These are phyloP conservation scores for Sebastes paucispinis DNA, from an alignment of 2,797 vertebrate genomes.

Conservation along the genomic window DNA sequence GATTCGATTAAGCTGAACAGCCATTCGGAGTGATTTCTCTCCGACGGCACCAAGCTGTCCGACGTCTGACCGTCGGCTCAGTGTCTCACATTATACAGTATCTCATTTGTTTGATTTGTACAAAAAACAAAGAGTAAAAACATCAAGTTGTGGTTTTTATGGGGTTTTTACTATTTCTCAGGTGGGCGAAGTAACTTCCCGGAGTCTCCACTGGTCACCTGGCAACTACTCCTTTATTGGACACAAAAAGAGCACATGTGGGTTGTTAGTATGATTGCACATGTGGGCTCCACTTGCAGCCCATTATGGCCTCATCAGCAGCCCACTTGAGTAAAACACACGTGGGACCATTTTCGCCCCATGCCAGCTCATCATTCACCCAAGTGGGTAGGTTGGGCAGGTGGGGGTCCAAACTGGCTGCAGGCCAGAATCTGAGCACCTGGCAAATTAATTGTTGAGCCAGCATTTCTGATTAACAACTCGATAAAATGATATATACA, in stretches of 20 bases:
- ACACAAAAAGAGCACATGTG: not conserved
- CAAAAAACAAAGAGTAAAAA: not conserved
- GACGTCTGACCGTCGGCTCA: no score
- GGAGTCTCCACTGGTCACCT: not conserved
- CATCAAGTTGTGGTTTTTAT: not conserved
- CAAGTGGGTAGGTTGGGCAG: slow-evolving; percentile 9
- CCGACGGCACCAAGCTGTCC: no score
- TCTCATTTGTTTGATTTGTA: not conserved
- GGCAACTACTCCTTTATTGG: not conserved
- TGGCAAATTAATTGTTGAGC: slow-evolving; percentile 38
- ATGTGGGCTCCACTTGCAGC: not conserved
- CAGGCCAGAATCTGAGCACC: slow-evolving; percentile 43
- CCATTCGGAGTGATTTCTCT: no score
- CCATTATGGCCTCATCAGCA: slow-evolving; percentile 24
- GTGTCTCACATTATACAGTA: no score
- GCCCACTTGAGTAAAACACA: slow-evolving; percentile 1
- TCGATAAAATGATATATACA: slow-evolving; percentile 23
- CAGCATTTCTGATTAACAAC: slow-evolving; percentile 24
- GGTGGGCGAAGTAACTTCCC: not conserved
- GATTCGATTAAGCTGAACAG: no score
- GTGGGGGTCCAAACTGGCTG: slow-evolving; percentile 31
- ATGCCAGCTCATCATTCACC: slow-evolving; percentile 47
- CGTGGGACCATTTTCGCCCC: not conserved
- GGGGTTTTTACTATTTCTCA: not conserved
- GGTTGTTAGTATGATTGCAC: not conserved